phyloP scores from a whole-genome alignment of 1,140 invertebrate genomes.

The Sarcophaga bullata region DNA sequence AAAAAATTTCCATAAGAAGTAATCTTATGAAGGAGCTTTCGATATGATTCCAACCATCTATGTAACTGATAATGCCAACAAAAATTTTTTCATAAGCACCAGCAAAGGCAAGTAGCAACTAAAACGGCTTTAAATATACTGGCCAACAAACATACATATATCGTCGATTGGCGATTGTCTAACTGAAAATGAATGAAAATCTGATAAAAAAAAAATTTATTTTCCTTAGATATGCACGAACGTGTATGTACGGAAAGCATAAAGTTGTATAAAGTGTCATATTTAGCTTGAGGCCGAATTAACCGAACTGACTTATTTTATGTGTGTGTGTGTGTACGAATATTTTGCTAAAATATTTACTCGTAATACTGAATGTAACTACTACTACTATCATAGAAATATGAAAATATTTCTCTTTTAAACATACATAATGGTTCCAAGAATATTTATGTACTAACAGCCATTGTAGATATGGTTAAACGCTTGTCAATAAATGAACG shows the following conservation, averaged over 20 bases:
- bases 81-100: too few species aligned
- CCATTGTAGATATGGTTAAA: background rate
- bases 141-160: background rate
- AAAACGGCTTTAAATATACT: too few species aligned
- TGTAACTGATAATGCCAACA: too few species aligned
- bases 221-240: too few species aligned
- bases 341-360: background rate
- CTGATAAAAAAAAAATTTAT: background rate
- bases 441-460: background rate
- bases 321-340: background rate
- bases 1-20: too few species aligned
- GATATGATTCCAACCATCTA: too few species aligned
- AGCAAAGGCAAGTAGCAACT: too few species aligned
- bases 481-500: background rate
- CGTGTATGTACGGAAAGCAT: background rate
- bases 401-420: too few species aligned
- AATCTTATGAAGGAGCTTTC: too few species aligned
- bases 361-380: background rate
- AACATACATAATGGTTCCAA: background rate
- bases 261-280: conserved; percentile 15
- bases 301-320: background rate
- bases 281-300: conserved; percentile 5
- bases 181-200: background rate
- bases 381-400: background rate
- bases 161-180: background rate